Conservation (phyloP, 2,797 vertebrate genomes). For the Balearica regulorum region DNA sequence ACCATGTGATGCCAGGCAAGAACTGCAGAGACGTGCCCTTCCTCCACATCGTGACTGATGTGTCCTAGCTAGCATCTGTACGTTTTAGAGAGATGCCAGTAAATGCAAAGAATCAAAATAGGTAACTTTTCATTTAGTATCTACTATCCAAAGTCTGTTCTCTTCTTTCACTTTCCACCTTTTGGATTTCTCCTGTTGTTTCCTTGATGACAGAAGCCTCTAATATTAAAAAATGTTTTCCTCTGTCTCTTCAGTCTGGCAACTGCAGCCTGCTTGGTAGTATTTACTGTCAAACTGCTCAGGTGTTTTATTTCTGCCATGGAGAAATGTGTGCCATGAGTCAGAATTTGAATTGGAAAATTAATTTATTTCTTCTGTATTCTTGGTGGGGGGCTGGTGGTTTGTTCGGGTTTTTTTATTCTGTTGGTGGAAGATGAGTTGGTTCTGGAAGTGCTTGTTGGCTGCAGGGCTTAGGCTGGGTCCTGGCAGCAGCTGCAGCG, state of each 20-base stretch:
- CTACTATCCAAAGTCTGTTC: not conserved
- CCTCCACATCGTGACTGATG: not conserved
- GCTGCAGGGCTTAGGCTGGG: not conserved
- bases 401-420: accelerated
- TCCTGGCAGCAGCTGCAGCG: not conserved
- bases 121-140: not conserved
- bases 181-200: not conserved
- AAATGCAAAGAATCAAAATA: not conserved
- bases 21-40: not conserved
- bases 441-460: not conserved
- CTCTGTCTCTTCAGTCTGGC: not conserved
- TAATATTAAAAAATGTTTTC: not conserved
- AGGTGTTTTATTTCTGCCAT: not conserved
- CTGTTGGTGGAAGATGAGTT: not conserved
- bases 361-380: not conserved
- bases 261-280: not conserved
- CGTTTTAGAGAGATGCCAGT: not conserved
- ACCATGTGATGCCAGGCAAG: not conserved
- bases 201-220: not conserved
- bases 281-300: not conserved
- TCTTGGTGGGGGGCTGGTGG: not conserved
- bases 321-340: not conserved
- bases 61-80: not conserved
- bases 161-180: not conserved
- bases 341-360: not conserved